phyloP scores from a whole-genome alignment of 2,113 vertebrate genomes.

The Podilymbus podiceps region DNA sequence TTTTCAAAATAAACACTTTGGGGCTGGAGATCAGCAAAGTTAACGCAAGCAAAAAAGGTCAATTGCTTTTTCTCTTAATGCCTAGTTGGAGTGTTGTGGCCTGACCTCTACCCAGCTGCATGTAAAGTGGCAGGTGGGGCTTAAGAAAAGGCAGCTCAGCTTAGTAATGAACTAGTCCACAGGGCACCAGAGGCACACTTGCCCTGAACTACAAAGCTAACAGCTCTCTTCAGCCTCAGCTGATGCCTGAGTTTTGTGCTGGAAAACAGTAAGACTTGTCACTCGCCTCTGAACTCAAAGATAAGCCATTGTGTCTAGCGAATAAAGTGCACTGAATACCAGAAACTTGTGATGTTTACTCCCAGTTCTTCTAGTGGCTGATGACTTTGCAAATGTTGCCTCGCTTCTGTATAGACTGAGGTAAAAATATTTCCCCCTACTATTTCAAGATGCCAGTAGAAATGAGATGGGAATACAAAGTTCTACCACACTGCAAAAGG shows the following conservation, averaged over 20 bases:
- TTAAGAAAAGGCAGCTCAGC: neutral
- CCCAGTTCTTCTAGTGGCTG: neutral
- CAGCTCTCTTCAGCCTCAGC: neutral
- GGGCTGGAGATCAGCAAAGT: conserved; percentile 50
- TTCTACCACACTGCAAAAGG: neutral
- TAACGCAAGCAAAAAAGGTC: conserved; percentile 49
- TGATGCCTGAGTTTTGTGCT: neutral
- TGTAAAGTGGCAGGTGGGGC: neutral
- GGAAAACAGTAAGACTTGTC: neutral
- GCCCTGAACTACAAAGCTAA: neutral
- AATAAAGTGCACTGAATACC: neutral
- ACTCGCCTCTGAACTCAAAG: neutral
- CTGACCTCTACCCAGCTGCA: conserved; percentile 54
- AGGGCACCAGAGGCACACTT: neutral
- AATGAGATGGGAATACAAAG: neutral
- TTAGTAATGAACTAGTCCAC: neutral
- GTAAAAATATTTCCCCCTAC: neutral
- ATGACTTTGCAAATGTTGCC: neutral
- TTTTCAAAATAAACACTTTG: conserved; percentile 70
- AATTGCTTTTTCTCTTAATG: conserved; percentile 62
- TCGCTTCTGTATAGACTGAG: neutral
- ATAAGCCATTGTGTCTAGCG: neutral
- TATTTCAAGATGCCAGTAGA: neutral
- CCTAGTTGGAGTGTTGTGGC: conserved; percentile 55
- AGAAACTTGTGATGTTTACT: neutral